A percentile compares a stretch with the other conserved stretches of the same genome.
These are phyloP conservation scores for Nomada lathburiana DNA, from an alignment of 2,888 invertebrate genomes.

Conservation along the genomic window DNA sequence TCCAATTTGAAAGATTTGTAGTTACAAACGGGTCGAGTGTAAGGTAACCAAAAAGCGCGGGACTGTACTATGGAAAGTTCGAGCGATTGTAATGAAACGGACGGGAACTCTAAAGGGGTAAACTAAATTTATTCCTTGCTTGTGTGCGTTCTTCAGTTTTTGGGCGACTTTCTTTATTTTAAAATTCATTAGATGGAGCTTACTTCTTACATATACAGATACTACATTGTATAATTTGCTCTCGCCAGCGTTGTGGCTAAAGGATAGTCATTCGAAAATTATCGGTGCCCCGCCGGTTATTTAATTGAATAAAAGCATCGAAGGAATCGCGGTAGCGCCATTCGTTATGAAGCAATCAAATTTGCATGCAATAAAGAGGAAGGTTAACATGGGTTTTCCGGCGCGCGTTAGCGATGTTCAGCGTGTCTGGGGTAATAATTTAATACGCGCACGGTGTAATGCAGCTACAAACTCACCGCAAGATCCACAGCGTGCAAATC, in stretches of 20 bases:
- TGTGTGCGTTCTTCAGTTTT: neutral
- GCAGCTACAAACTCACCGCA: slow-evolving; percentile 48
- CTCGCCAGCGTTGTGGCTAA: neutral
- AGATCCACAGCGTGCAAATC: slow-evolving; percentile 49
- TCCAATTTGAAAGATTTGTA: slow-evolving; percentile 53
- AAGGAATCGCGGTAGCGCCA: slow-evolving; percentile 32
- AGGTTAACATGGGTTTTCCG: slow-evolving; percentile 57
- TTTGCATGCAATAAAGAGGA: slow-evolving; percentile 58
- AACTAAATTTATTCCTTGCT: neutral
- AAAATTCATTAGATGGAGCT: too few species aligned
- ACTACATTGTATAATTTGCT: neutral
- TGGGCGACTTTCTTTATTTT: neutral
- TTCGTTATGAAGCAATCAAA: slow-evolving; percentile 58
- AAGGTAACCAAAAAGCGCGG: slow-evolving; percentile 44
- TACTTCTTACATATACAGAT: neutral
- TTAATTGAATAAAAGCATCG: slow-evolving; percentile 38
- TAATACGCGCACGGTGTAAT: slow-evolving; percentile 42
- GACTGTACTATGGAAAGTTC: slow-evolving; percentile 14
- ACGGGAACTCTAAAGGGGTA: slow-evolving; percentile 6
- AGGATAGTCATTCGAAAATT: slow-evolving; percentile 25
- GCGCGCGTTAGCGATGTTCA: slow-evolving; percentile 50
- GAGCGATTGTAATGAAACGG: slow-evolving; percentile 35
- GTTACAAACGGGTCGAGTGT: slow-evolving; percentile 43
- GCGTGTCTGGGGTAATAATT: slow-evolving; percentile 53
- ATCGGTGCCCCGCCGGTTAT: neutral